phyloP scores from a whole-genome alignment of 2,113 vertebrate species.

The Calyptommatus sinebrachiatus region DNA sequence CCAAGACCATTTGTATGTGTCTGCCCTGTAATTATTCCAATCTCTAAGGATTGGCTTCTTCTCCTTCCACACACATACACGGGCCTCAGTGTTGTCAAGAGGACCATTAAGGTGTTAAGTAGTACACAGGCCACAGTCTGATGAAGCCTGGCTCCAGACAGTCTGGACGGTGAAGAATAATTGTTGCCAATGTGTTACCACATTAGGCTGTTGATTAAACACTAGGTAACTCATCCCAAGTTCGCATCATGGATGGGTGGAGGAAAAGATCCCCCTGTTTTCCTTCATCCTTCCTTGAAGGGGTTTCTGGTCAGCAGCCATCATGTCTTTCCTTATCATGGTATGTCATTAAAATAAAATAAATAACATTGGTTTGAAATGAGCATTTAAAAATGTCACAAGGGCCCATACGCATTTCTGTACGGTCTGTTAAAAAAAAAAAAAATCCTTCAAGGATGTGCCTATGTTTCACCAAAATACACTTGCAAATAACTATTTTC shows the following conservation, averaged over 20 bases:
- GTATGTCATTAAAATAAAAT: background rate
- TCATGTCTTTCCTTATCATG: conserved; percentile 17
- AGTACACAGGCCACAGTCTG: conserved; percentile 64
- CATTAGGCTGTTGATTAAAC: conserved; percentile 72
- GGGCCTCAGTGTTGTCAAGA: conserved; percentile 38
- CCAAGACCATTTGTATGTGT: conserved; percentile 74
- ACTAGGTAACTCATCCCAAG: conserved; percentile 48
- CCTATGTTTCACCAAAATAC: conserved; percentile 18
- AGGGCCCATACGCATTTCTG: background rate
- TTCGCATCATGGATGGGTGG: background rate
- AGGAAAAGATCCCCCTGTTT: conserved; percentile 7
- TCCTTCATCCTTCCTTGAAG: background rate
- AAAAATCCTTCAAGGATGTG: conserved; percentile 2
- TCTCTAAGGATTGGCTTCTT: conserved; percentile 65
- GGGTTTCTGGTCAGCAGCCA: conserved; percentile 13
- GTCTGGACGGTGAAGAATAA: conserved; percentile 73
- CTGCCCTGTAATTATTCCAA: conserved; percentile 69
- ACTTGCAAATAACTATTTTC: conserved; percentile 13
- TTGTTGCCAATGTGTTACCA: conserved; percentile 55
- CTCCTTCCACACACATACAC: conserved; percentile 42
- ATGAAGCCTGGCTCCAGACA: conserved; percentile 78
- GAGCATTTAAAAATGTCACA: background rate
- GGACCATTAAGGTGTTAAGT: conserved; percentile 79
- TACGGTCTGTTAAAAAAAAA: too few relatives aligned
- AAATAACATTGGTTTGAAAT: background rate